Evolutionary conservation across 2,888 invertebrate genomes (phyloP), one percentile per base, ranked within the genome.

Genomic region (Neoitamus cyanurus): DNA sequence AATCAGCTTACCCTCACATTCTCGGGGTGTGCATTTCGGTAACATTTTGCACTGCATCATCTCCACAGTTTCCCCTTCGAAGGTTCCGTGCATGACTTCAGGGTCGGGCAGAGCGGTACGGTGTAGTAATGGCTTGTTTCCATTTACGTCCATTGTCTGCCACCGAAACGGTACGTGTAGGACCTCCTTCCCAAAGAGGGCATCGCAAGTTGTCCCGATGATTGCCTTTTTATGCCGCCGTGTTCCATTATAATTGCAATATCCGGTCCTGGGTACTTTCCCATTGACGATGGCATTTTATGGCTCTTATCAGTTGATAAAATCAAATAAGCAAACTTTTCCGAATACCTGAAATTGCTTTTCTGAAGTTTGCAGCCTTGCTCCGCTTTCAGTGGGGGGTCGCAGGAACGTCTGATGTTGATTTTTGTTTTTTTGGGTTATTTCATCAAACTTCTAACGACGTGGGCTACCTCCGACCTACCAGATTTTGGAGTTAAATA

Each of bases 291-390:
- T 48, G 46, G 48, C 78, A 78, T 78, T 48, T 42, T 75, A 75
- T 78, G 78, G 11, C 36, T 77, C 68, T 75, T 83, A 85, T 83
- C 83, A 70, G 48, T 30, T 69, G 69, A 83, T 83, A 77, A 83
- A 78, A 83, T 80, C 83, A 85, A 85, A 85, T 78, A 83, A 77
- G 46, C 70, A 83, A 83, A 83, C 48, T 85, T 82, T 70, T 73
- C 13, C 72, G 48, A 58, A 30, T 31, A 20, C 48, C n/a, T 58
- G 78, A 48, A 78, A 78, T 48, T 78, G 48, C 48, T 30, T 15
- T 78, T 48, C 48, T 7, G 34, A 78, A 48, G 6, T 78, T 48
- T 30, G 1, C 70, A 58, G 75, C 42, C 75, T 42, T 48, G 34
- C 31, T 78, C 28, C n/a, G 15, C 34, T 11, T 73, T 73, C 20